Evolutionary conservation across 2,113 vertebrate genomes (phyloP).

Genomic region (Phrynosoma platyrhinos): DNA sequence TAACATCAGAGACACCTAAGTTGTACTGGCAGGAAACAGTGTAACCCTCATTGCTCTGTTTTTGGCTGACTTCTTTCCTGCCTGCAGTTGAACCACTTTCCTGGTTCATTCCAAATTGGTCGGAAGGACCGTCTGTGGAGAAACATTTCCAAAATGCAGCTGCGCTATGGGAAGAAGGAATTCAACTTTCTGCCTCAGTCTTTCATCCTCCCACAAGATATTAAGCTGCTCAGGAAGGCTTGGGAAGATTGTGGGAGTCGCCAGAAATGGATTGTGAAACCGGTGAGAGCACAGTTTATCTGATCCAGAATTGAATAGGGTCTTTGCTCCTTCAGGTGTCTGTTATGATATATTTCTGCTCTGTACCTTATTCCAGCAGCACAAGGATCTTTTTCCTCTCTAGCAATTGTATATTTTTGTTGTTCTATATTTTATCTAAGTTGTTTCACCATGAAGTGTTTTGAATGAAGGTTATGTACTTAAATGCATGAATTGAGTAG

Average conservation of each 20-base stretch:
- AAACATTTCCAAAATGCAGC: conserved; percentile 94
- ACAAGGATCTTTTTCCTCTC: neutral
- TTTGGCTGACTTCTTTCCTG: neutral
- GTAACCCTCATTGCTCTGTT: neutral
- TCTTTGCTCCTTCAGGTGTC: neutral
- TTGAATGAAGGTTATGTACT: neutral
- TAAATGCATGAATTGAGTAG: neutral
- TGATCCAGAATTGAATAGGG: neutral
- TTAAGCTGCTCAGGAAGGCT: conserved; percentile 89
- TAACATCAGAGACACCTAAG: neutral
- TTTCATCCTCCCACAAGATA: conserved; percentile 95
- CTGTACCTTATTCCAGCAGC: neutral
- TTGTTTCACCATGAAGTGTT: neutral
- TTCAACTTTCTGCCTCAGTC: conserved; percentile 96
- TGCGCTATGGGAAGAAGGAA: conserved; percentile 90
- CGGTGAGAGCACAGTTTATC: conserved; percentile 78
- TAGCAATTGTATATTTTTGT: neutral
- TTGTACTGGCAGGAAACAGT: neutral
- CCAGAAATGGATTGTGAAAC: conserved; percentile 98
- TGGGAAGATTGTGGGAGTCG: conserved; percentile 88
- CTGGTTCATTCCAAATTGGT: conserved; percentile 97
- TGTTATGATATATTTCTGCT: neutral
- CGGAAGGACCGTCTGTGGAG: conserved; percentile 96
- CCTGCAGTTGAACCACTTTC: conserved; percentile 94
- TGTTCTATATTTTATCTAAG: neutral